phyloP scores from a whole-genome alignment of 2,797 vertebrate species.

The Heterohyrax brucei region DNA sequence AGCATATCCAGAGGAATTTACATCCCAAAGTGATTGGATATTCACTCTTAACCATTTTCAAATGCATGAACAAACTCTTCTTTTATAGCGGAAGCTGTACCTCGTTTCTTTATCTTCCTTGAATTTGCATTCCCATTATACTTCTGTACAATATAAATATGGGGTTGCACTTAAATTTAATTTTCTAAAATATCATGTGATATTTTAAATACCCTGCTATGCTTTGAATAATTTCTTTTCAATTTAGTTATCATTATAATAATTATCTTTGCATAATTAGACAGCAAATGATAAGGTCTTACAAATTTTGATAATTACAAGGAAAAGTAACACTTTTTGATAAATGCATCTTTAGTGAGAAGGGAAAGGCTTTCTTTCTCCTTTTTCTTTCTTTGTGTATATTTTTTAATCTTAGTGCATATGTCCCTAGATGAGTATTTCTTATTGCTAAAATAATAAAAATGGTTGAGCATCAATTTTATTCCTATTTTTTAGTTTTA shows the following conservation, averaged over 20 bases:
- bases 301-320: slow-evolving; percentile 68
- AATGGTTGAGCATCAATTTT: slow-evolving; percentile 13
- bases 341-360: slow-evolving; percentile 40
- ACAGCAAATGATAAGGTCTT: slow-evolving; percentile 73
- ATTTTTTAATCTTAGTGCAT: background rate
- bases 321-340: slow-evolving; percentile 52
- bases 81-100: slow-evolving; percentile 50
- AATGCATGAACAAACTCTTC: background rate
- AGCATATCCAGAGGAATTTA: slow-evolving; percentile 19
- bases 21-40: slow-evolving; percentile 42
- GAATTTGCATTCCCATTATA: slow-evolving; percentile 79
- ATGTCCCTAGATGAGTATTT: slow-evolving; percentile 4
- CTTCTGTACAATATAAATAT: slow-evolving; percentile 65
- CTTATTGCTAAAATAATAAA: slow-evolving; percentile 57
- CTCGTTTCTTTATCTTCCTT: slow-evolving; percentile 65
- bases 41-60: slow-evolving; percentile 53
- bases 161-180: slow-evolving; percentile 72
- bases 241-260: slow-evolving; percentile 80
- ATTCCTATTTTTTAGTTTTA: slow-evolving; percentile 42
- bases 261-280: slow-evolving; percentile 73
- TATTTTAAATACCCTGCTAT: slow-evolving; percentile 69
- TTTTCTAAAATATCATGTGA: slow-evolving; percentile 78
- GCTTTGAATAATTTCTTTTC: slow-evolving; percentile 78
- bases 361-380: background rate
- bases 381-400: background rate